Percentiles rank a stretch among this genome's conserved stretches.
phyloP scores from a whole-genome alignment of 2,113 vertebrate species.

The Macquaria ambigua region DNA sequence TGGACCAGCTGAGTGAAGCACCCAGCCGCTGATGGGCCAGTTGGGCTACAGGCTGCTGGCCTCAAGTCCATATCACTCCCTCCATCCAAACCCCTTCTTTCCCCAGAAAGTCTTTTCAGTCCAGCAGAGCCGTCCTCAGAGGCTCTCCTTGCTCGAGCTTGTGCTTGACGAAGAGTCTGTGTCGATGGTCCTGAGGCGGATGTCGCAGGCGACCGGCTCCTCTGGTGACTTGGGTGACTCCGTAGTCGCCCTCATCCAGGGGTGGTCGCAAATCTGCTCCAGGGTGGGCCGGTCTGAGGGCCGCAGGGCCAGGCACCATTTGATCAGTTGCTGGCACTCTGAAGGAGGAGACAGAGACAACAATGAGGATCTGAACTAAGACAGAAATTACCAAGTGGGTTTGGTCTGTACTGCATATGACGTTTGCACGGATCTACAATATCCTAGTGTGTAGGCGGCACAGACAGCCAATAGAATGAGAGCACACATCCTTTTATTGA shows the following conservation, averaged over 20 bases:
- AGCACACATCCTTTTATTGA: conserved; percentile 22
- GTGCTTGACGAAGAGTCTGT: conserved; percentile 93
- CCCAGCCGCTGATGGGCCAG: conserved; percentile 30
- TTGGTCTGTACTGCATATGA: not conserved
- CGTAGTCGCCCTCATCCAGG: conserved; percentile 90
- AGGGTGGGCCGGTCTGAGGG: conserved; percentile 96
- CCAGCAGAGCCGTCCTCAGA: conserved; percentile 86
- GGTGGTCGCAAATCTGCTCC: conserved; percentile 96
- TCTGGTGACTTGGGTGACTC: conserved; percentile 86
- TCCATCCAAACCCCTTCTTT: conserved; percentile 72
- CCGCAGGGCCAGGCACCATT: conserved; percentile 96
- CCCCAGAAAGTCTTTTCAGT: conserved; percentile 76
- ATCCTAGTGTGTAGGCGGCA: conserved; percentile 13
- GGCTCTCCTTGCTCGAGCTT: conserved; percentile 97
- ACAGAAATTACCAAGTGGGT: not conserved
- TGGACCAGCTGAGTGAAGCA: conserved; percentile 47
- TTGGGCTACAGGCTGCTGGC: conserved; percentile 73
- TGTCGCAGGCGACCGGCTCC: conserved; percentile 85
- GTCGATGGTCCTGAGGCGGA: conserved; percentile 91
- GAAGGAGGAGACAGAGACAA: not conserved
- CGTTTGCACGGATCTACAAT: conserved; percentile 21
- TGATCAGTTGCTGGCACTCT: conserved; percentile 98
- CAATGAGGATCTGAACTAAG: not conserved
- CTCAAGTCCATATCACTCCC: conserved; percentile 76
- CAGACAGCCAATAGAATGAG: conserved; percentile 17